Evolutionary conservation across 2,113 vertebrate genomes (phyloP).

Genomic region (Machaerirhynchus nigripectus): DNA sequence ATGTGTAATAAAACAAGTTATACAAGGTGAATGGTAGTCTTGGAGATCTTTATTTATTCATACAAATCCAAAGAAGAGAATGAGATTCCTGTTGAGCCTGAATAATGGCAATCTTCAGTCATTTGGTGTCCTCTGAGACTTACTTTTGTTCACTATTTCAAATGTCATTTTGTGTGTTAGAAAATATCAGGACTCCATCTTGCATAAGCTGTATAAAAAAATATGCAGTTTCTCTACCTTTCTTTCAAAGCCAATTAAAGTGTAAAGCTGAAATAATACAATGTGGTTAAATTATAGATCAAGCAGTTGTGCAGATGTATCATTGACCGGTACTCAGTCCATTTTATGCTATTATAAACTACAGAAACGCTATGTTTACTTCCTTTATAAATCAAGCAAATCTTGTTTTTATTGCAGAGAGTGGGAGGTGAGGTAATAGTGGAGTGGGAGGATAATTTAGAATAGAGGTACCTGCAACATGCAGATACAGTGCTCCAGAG

Average conservation of each 20-base stretch:
- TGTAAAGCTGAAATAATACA: conserved; percentile 38
- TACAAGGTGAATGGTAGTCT: neutral
- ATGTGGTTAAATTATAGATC: conserved; percentile 37
- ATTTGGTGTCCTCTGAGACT: conserved; percentile 12
- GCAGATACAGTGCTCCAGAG: conserved; percentile 30
- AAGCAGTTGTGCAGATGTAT: conserved; percentile 5
- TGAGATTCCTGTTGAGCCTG: conserved; percentile 2
- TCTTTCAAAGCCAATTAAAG: conserved; percentile 23
- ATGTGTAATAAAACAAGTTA: neutral
- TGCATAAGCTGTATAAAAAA: neutral
- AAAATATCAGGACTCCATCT: conserved; percentile 14
- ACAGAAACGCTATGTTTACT: conserved; percentile 50
- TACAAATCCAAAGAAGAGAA: neutral
- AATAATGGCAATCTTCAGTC: conserved; percentile 4
- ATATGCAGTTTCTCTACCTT: neutral
- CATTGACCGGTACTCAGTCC: neutral
- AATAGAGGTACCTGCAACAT: conserved; percentile 39
- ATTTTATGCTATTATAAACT: conserved; percentile 53
- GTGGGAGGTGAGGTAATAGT: conserved; percentile 49
- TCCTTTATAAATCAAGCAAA: conserved; percentile 64
- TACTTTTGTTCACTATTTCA: conserved; percentile 24
- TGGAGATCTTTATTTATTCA: conserved; percentile 11
- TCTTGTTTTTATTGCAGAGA: conserved; percentile 54
- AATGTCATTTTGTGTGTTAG: neutral
- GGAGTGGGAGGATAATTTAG: conserved; percentile 58